Base-by-base conservation (phyloP, 1,140 invertebrate species). In the roundworm (Caenorhabditis elegans) region DNA sequence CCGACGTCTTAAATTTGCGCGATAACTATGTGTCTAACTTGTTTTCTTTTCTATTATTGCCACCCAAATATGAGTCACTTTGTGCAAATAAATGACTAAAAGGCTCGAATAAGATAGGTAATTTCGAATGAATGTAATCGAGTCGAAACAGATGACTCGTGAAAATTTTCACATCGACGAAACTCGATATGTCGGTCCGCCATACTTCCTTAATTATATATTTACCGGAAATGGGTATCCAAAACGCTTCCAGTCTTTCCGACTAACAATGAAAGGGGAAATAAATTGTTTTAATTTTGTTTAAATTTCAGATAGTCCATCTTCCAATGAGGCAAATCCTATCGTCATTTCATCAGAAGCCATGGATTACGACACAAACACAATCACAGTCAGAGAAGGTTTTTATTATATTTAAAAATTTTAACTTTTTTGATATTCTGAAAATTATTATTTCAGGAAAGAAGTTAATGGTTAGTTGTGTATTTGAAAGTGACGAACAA, bases 341-440 rank as follows among this genome's bases (percentile, higher is more conserved):
- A 51, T 79, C 1, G 78, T 60, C 22, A 34, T 79, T 11, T 53
- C 51, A 65, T 79, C 53, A 2, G 51, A 49, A 6, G 5, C 31
- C 24, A 79, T 79, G 78, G 78, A 79, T 39, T 79, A 79, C 55
- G 78, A 79, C 11, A 79, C 43, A 17, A 79, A 79, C 11, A 65
- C 78, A 6, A 70, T 79, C 17, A 79, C 55, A 28, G 34, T 79
- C n/a, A 10, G 78, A 65, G 78, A 79, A 47, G 51, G 78, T 79
- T 34, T 1, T 1, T 22, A 2, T 11, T 2, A 0, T 19, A 11
- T 2, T 39, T 0, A 24, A 43, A 22, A 49, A 43, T 22, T 15
- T 26, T 31, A 36, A 10, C n/a, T 26, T 15, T 19, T 26, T 26
- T 36, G n/a, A n/a, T n/a, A n/a, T n/a, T n/a, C n/a, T n/a, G n/a